Evolutionary conservation across 2,797 vertebrate genomes (phyloP).

Genomic region (Vultur gryphus): DNA sequence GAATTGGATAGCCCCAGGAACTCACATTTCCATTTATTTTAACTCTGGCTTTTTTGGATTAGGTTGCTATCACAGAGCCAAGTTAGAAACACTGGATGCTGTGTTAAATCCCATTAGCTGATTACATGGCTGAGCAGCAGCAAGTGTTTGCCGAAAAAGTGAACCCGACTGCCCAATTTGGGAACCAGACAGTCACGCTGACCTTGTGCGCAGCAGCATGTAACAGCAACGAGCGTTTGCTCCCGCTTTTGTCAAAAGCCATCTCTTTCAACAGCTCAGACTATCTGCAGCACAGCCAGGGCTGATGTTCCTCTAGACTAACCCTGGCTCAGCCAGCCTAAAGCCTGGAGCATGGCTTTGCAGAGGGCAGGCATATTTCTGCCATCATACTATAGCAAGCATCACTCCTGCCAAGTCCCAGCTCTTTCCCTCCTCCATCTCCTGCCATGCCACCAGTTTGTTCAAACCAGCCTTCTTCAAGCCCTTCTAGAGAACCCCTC

Average conservation of each 20-base stretch:
- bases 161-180: background rate
- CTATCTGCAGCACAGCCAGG: background rate
- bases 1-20: background rate
- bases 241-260: background rate
- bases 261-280: background rate
- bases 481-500: background rate
- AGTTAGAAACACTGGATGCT: background rate
- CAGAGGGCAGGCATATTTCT: background rate
- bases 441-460: background rate
- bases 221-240: accelerated
- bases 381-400: background rate
- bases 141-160: background rate
- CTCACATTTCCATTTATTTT: background rate
- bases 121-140: background rate
- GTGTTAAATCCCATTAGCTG: background rate
- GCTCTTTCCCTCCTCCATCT: background rate
- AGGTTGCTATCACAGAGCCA: background rate
- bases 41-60: background rate
- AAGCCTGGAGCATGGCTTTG: accelerated
- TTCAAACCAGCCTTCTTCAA: background rate
- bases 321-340: background rate
- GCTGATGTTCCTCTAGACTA: background rate
- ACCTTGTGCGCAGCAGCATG: background rate
- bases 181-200: background rate
- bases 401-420: background rate